Evolutionary conservation across 2,113 vertebrate species (phyloP).

Genomic region (Crypturellus undulatus): DNA sequence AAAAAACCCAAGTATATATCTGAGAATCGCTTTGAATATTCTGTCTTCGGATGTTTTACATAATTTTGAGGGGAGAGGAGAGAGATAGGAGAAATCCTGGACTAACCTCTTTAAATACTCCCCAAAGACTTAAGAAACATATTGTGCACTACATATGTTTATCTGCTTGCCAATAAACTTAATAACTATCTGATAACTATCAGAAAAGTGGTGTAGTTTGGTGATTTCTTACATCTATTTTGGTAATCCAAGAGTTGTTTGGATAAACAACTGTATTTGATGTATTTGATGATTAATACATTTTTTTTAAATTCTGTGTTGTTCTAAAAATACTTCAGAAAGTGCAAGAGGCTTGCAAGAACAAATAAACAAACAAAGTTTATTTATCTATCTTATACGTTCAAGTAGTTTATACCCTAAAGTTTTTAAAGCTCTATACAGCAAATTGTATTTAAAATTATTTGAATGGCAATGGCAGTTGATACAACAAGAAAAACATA

Average conservation of each 20-base stretch:
- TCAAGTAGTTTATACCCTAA: neutral
- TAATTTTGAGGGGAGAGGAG: neutral
- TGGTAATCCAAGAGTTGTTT: neutral
- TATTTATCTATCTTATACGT: neutral
- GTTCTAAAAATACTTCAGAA: neutral
- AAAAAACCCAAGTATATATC: neutral
- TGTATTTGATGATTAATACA: neutral
- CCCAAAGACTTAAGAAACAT: neutral
- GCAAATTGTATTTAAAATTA: neutral
- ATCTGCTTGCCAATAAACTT: neutral
- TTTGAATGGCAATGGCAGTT: neutral
- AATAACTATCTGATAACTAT: neutral
- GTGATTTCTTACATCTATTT: neutral
- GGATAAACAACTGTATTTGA: neutral
- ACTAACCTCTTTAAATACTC: neutral
- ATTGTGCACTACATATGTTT: neutral
- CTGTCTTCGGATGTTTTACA: neutral
- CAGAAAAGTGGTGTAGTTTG: neutral
- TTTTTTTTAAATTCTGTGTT: neutral
- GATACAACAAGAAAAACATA: neutral
- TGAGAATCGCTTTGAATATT: neutral
- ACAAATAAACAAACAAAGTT: rapidly evolving
- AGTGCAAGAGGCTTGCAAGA: neutral
- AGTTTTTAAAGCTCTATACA: neutral
- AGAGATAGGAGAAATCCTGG: neutral